Conservation (phyloP, 2,113 vertebrate species). For the Poecilia latipinna region DNA sequence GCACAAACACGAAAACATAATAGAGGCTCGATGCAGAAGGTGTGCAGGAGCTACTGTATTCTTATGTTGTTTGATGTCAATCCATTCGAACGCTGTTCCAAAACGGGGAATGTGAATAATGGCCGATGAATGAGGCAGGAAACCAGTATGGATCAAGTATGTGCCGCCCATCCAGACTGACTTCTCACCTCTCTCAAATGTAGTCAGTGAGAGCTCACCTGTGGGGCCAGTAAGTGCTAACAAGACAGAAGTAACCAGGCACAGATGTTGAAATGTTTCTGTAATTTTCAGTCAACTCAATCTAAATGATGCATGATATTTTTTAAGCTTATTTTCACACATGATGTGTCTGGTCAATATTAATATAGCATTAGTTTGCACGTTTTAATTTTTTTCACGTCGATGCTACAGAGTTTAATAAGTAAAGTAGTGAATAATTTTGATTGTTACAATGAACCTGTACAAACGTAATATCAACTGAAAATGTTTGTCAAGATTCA, state of each 20-base stretch:
- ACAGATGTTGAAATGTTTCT: not conserved
- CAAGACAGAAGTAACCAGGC: not conserved
- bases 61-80: constrained; percentile 40
- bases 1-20: constrained; percentile 45
- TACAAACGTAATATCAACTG: not conserved
- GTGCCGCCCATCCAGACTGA: constrained; percentile 39
- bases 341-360: too few species aligned
- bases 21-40: constrained; percentile 30
- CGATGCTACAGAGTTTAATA: too few species aligned
- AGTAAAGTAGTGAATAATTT: too few species aligned
- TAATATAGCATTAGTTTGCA: too few species aligned
- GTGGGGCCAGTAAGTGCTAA: constrained; percentile 5
- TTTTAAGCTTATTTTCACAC: too few species aligned
- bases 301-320: too few species aligned
- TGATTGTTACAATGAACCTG: not conserved
- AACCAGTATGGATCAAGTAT: constrained; percentile 48
- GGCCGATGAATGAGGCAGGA: constrained; percentile 69
- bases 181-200: constrained; percentile 39
- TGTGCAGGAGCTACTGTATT: constrained; percentile 47
- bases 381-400: too few species aligned
- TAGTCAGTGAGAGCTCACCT: constrained; percentile 35
- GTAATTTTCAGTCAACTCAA: too few species aligned
- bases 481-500: not conserved
- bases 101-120: constrained; percentile 63
- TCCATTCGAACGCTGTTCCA: constrained; percentile 47